Conservation (phyloP, 2,888 invertebrate species). For the Macrosiphum euphorbiae region DNA sequence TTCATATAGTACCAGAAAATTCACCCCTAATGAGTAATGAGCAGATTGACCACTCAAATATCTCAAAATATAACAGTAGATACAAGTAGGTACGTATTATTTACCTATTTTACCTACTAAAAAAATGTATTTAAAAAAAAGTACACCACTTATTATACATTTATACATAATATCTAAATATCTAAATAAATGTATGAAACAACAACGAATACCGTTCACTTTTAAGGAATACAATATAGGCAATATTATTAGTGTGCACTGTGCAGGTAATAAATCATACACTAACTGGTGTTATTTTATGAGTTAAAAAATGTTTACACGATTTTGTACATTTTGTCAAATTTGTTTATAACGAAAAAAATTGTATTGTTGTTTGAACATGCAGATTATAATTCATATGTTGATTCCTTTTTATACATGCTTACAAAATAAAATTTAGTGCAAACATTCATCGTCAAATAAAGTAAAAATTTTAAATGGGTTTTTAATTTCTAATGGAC, state of each 20-base stretch:
- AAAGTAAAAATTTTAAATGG: neutral
- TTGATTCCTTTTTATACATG: neutral
- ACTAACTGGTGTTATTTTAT: neutral
- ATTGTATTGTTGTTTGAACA: neutral
- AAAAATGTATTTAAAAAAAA: neutral
- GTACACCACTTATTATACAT: neutral
- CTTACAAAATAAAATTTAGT: neutral
- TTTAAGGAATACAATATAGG: neutral
- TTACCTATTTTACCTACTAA: neutral
- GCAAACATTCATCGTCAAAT: neutral
- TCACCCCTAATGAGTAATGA: neutral
- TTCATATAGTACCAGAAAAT: neutral
- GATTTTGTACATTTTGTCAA: neutral
- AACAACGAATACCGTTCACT: neutral
- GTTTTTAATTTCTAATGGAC: neutral
- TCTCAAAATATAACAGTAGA: neutral
- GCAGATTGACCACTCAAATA: neutral
- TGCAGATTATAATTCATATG: neutral
- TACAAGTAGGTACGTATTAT: neutral
- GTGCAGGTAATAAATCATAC: neutral
- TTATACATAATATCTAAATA: neutral
- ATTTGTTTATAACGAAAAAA: neutral
- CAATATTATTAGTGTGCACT: neutral
- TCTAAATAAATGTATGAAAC: neutral
- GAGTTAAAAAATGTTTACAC: neutral